Percentiles rank a stretch among this genome's conserved stretches.
phyloP scores from a whole-genome alignment of 2,888 invertebrate species.

The Scaptomyza tumidula region DNA sequence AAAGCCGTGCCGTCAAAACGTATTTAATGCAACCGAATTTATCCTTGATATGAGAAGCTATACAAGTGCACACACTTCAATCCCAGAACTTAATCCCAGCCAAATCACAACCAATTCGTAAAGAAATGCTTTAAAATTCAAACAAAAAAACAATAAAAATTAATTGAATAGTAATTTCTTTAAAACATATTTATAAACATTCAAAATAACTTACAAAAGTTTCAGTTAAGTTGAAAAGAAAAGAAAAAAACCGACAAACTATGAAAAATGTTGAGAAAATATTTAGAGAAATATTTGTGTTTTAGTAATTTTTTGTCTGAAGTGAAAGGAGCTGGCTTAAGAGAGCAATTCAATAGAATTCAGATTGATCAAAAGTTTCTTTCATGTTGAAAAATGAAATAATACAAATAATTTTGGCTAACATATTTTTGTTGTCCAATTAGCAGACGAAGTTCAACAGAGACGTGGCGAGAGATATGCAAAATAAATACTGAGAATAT shows the following conservation, averaged over 20 bases:
- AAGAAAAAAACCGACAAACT: not conserved
- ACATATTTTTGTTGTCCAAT: not conserved
- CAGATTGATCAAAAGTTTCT: too few species aligned
- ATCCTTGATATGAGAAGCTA: conserved; percentile 8
- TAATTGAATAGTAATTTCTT: too few species aligned
- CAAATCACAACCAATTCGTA: not conserved
- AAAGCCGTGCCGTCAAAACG: conserved; percentile 4
- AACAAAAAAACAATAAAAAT: not conserved
- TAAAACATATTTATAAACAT: too few species aligned
- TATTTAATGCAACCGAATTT: conserved; percentile 17
- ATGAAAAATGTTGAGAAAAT: not conserved
- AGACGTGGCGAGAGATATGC: not conserved
- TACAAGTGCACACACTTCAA: conserved; percentile 18
- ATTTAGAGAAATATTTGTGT: too few species aligned
- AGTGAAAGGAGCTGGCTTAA: too few species aligned
- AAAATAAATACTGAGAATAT: not conserved
- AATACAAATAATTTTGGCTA: not conserved
- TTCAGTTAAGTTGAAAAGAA: too few species aligned
- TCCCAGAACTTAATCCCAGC: not conserved
- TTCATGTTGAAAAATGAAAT: not conserved
- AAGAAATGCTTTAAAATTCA: too few species aligned
- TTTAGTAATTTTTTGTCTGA: too few species aligned
- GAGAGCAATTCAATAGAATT: too few species aligned
- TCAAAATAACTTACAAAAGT: too few species aligned
- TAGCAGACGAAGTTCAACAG: not conserved